phyloP scores from a whole-genome alignment of 1,140 invertebrate species.

The Pentalonia nigronervosa region DNA sequence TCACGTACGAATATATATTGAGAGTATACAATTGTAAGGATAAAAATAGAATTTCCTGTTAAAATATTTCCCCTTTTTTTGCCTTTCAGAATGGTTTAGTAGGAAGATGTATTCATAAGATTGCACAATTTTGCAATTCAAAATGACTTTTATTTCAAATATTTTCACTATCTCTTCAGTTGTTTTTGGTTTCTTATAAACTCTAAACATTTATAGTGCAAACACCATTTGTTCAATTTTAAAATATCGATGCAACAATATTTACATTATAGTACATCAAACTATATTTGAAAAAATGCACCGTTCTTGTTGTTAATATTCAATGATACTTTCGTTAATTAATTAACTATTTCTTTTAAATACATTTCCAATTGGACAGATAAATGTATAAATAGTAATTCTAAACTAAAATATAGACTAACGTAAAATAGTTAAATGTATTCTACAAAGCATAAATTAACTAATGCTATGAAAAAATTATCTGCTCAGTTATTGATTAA shows the following conservation, averaged over 20 bases:
- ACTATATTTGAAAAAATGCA: not conserved
- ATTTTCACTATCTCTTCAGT: not conserved
- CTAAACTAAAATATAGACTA: not conserved
- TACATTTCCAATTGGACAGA: not conserved
- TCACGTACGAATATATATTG: not conserved
- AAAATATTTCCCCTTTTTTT: constrained; percentile 16
- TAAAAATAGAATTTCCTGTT: constrained; percentile 15
- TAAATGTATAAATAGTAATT: not conserved
- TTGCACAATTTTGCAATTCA: not conserved
- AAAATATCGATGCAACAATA: not conserved
- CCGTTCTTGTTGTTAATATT: not conserved
- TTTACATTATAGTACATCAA: not conserved
- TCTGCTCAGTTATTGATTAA: too few relatives aligned
- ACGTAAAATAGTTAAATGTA: too few relatives aligned
- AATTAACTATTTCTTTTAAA: not conserved
- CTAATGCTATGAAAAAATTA: too few relatives aligned
- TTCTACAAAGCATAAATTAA: too few relatives aligned
- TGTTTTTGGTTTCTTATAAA: not conserved
- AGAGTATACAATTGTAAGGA: not conserved
- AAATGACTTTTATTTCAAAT: constrained; percentile 6
- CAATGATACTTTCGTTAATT: not conserved
- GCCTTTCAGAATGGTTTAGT: not conserved
- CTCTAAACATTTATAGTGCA: not conserved
- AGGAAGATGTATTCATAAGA: not conserved
- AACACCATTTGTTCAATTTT: not conserved